Evolutionary conservation across 2,113 vertebrate species (phyloP).

Genomic region (Larimichthys polyactis): DNA sequence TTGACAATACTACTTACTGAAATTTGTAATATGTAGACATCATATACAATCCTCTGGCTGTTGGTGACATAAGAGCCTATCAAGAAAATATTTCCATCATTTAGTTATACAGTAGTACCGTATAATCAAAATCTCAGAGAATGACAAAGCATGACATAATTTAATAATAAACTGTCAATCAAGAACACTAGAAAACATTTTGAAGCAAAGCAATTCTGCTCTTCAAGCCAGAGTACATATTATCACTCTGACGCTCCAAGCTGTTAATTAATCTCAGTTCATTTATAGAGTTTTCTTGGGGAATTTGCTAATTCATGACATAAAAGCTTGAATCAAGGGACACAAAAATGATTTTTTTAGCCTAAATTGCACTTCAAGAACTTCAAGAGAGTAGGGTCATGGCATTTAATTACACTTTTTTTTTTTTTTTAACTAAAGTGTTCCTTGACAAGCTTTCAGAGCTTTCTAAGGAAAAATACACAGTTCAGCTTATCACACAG

Average conservation of each 20-base stretch:
- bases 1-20: background rate
- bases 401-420: background rate
- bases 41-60: background rate
- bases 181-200: background rate
- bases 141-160: background rate
- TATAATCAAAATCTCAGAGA: background rate
- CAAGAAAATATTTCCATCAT: background rate
- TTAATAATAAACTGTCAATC: background rate
- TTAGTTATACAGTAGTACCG: background rate
- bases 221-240: background rate
- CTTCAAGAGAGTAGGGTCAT: background rate
- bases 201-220: constrained; percentile 13
- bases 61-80: background rate
- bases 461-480: background rate
- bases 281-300: constrained; percentile 17
- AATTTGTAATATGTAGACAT: background rate
- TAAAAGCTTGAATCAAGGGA: constrained; percentile 4
- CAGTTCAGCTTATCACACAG: background rate
- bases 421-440: background rate
- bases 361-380: background rate
- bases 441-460: background rate
- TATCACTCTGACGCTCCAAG: constrained; percentile 28
- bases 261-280: constrained; percentile 28
- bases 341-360: background rate
- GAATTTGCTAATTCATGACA: constrained; percentile 17